A percentile compares a stretch with the other conserved stretches of the same genome.
These are phyloP conservation scores for Halisarca cf. caerulea DNA, from an alignment of 37 sponge, comb jelly and placozoan species.

Conservation along the genomic window DNA sequence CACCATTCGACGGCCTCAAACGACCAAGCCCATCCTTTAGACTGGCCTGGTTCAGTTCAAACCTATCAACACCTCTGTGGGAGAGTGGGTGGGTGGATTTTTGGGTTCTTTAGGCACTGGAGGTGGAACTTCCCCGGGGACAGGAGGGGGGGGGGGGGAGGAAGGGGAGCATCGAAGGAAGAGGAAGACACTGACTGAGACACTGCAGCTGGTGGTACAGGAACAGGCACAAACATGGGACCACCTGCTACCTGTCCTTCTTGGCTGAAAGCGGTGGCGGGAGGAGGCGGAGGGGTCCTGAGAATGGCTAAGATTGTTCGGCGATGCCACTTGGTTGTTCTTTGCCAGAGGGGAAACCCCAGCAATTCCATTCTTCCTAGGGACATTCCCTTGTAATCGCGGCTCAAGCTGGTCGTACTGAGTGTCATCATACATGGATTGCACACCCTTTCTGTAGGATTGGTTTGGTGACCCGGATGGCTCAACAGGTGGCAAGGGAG, in stretches of 20 bases:
- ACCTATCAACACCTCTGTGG: no score
- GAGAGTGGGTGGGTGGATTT: no score
- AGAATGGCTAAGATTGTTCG: not conserved
- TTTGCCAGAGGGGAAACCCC: conserved; percentile 4
- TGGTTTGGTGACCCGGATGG: not conserved
- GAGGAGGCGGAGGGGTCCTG: conserved; percentile 19
- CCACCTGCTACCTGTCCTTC: conserved; percentile 6
- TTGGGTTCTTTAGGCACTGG: not conserved
- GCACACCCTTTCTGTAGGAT: not conserved
- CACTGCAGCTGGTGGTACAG: not conserved
- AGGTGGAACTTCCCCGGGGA: not conserved
- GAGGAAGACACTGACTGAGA: not conserved
- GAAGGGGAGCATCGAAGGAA: no score
- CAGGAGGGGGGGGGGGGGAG: not conserved
- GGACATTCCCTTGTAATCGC: not conserved
- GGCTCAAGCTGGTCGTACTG: conserved; percentile 19
- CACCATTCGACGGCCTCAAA: no score
- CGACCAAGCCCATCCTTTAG: no score
- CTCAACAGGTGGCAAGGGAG: not conserved
- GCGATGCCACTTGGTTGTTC: not conserved
- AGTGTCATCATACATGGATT: not conserved
- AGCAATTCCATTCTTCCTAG: not conserved
- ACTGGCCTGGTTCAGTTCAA: no score
- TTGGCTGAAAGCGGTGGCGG: not conserved
- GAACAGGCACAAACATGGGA: conserved; percentile 15